A percentile compares a stretch with the other conserved stretches of the same genome.
phyloP scores from a whole-genome alignment of 2,797 vertebrate genomes.

The Lerista edwardsae region DNA sequence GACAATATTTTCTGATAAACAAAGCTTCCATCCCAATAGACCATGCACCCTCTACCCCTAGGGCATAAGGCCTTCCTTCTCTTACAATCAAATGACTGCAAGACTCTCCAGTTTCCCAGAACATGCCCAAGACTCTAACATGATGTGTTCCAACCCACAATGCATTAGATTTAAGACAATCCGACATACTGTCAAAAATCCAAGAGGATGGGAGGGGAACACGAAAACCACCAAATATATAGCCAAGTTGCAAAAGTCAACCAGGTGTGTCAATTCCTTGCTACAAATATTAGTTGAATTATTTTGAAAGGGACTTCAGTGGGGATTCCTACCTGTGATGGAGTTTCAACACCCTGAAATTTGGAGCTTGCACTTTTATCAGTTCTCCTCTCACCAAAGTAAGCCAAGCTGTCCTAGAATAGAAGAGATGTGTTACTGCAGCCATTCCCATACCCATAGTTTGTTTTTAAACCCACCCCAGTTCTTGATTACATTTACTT shows the following conservation, averaged over 20 bases:
- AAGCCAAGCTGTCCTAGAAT: conserved; percentile 88
- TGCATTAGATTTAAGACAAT: not conserved
- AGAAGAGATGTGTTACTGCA: not conserved
- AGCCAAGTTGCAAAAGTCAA: not conserved
- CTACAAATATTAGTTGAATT: not conserved
- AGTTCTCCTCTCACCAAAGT: conserved; percentile 93
- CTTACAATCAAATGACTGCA: not conserved
- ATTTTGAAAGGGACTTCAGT: not conserved
- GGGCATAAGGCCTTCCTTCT: not conserved
- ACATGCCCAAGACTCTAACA: not conserved
- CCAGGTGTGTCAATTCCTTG: not conserved
- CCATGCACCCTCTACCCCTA: not conserved
- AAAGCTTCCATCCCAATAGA: not conserved
- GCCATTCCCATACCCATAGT: not conserved
- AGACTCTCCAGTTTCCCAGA: not conserved
- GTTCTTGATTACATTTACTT: not conserved
- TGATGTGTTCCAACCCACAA: not conserved
- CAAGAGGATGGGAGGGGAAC: not conserved
- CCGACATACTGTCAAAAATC: not conserved
- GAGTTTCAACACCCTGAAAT: conserved; percentile 96
- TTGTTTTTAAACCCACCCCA: not conserved
- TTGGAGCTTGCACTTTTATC: conserved; percentile 90
- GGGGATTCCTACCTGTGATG: conserved; percentile 87
- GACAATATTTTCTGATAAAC: not conserved
- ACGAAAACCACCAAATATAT: not conserved